Percentiles rank a stretch among this genome's conserved stretches.
These are phyloP conservation scores for Lanistes nyassanus DNA, from an alignment of 1,140 invertebrate genomes.

Conservation along the genomic window DNA sequence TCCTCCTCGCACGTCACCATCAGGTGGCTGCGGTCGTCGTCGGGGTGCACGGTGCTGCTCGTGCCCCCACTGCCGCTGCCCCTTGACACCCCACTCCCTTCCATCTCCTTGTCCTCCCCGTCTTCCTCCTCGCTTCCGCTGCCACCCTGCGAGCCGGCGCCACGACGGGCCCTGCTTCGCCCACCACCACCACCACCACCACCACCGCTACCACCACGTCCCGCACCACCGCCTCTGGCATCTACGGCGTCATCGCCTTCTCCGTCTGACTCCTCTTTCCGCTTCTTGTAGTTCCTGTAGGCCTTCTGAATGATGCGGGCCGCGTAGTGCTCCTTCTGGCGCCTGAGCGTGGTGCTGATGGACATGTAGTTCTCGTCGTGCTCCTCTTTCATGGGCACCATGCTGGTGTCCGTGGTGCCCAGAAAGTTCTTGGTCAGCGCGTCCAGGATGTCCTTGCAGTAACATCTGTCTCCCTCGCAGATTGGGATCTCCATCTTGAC, in stretches of 20 bases:
- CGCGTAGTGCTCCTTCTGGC: conserved; percentile 95
- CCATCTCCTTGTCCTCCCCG: conserved; percentile 19
- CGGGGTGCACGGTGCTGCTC: conserved; percentile 23
- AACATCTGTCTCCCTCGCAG: conserved; percentile 95
- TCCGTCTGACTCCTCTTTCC: conserved; percentile 18
- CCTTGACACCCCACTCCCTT: conserved; percentile 22
- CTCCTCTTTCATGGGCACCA: conserved; percentile 77
- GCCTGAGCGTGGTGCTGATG: conserved; percentile 91
- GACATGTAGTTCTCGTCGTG: conserved; percentile 90
- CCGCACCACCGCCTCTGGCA: conserved; percentile 11
- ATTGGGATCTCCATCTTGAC: conserved; percentile 98
- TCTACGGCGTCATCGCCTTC: conserved; percentile 26
- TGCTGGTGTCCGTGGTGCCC: conserved; percentile 75
- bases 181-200: not conserved
- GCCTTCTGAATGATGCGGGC: conserved; percentile 93
- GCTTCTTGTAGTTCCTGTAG: conserved; percentile 72
- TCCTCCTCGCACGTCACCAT: conserved; percentile 8
- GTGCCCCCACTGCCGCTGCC: conserved; percentile 22
- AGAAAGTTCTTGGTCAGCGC: conserved; percentile 93
- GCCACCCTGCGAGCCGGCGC: not conserved
- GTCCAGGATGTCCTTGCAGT: conserved; percentile 97
- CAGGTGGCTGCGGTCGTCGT: conserved; percentile 12
- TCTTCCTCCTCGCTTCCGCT: conserved; percentile 27
- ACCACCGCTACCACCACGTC: not conserved
- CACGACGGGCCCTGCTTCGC: not conserved